Evolutionary conservation across 2,888 invertebrate species (phyloP).

Genomic region (Neocrepidodera transversa): DNA sequence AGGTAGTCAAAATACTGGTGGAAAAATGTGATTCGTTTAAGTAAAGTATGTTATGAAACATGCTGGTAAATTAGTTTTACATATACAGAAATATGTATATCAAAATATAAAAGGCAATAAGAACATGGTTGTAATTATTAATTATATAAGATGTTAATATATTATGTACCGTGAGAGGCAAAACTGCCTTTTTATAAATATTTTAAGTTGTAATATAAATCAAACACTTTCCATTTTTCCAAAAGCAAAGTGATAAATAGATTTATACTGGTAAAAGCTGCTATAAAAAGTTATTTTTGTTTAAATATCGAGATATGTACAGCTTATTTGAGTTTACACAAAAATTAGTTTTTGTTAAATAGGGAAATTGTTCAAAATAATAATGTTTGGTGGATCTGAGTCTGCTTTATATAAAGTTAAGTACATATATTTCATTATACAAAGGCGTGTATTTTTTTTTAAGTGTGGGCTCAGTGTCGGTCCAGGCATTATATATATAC

Average conservation of each 20-base stretch:
- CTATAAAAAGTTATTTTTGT: constrained; percentile 41
- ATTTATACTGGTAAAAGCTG: constrained; percentile 55
- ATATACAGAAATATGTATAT: constrained; percentile 8
- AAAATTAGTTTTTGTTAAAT: constrained; percentile 21
- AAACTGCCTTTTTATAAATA: constrained; percentile 26
- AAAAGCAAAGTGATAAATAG: constrained; percentile 57
- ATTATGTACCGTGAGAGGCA: constrained; percentile 34
- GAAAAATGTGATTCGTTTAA: too few species aligned
- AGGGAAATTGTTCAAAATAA: constrained; percentile 24
- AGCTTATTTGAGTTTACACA: constrained; percentile 42
- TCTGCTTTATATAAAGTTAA: constrained; percentile 49
- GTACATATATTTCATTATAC: constrained; percentile 37
- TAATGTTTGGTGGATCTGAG: constrained; percentile 50
- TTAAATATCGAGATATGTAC: constrained; percentile 47
- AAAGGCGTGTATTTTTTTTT: constrained; percentile 15
- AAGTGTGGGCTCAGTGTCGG: constrained; percentile 21
- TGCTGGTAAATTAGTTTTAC: not conserved
- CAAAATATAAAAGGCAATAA: constrained; percentile 37
- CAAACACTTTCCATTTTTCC: constrained; percentile 52
- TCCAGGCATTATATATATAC: constrained; percentile 27
- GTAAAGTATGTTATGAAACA: too few species aligned
- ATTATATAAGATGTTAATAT: constrained; percentile 30
- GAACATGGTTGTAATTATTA: constrained; percentile 42
- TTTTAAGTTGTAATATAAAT: constrained; percentile 26
- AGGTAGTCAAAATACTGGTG: too few species aligned